Percentiles rank a stretch among this genome's conserved stretches.
Conservation (phyloP, 2,797 vertebrate species). For the Knipowitschia caucasica region DNA sequence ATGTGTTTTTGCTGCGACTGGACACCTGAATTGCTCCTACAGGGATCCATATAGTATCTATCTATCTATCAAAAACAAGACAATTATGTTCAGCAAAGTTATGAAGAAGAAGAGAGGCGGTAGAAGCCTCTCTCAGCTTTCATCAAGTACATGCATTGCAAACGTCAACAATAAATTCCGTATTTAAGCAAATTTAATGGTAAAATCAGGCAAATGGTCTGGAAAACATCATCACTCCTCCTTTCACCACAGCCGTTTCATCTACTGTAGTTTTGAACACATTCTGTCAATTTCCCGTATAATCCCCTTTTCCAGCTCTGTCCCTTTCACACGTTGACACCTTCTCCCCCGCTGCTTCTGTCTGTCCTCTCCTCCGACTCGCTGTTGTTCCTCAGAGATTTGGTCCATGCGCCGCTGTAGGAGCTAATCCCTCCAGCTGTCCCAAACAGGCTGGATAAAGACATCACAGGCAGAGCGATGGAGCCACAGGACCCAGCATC, state of each 20-base stretch:
- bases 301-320: not conserved
- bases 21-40: too few relatives aligned
- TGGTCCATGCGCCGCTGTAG: not conserved
- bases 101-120: too few relatives aligned
- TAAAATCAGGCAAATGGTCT: not conserved
- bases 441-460: not conserved
- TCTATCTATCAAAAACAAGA: too few relatives aligned
- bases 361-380: not conserved
- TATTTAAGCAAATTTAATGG: too few relatives aligned
- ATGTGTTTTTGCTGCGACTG: too few relatives aligned
- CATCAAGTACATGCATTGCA: too few relatives aligned
- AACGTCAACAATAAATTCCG: too few relatives aligned
- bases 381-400: not conserved
- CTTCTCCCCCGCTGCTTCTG: not conserved
- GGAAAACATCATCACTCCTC: not conserved
- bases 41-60: too few relatives aligned
- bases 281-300: not conserved
- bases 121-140: too few relatives aligned
- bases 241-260: not conserved
- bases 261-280: not conserved
- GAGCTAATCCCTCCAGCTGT: slow-evolving; percentile 7
- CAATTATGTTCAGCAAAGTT: too few relatives aligned
- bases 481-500: not conserved
- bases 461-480: not conserved
- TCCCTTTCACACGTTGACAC: not conserved